Percentiles rank a stretch among this genome's conserved stretches.
Evolutionary conservation across 2,113 vertebrate species (phyloP).

Genomic region (Condylura cristata): DNA sequence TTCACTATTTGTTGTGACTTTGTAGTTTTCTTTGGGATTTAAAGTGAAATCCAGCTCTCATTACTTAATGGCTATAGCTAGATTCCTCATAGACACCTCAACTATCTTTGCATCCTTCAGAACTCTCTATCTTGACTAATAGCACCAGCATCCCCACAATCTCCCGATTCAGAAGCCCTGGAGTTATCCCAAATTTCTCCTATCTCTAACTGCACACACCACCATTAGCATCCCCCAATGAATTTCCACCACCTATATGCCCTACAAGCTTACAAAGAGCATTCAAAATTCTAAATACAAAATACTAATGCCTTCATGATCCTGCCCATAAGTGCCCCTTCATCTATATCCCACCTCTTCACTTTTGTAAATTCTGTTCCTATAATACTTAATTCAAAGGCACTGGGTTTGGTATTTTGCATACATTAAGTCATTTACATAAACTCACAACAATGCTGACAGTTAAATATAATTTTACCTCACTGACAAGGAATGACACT

Average conservation of each 20-base stretch:
- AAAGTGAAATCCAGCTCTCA: not conserved
- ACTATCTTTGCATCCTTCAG: not conserved
- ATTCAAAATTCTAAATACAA: constrained; percentile 25
- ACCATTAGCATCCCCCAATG: not conserved
- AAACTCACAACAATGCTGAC: not conserved
- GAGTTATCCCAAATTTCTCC: not conserved
- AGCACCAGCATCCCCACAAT: not conserved
- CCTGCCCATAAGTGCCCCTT: not conserved
- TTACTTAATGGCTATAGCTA: not conserved
- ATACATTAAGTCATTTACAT: not conserved
- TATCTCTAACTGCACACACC: not conserved
- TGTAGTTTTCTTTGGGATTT: no score
- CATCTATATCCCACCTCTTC: not conserved
- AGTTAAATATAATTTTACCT: constrained; percentile 6
- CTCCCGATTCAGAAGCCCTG: not conserved
- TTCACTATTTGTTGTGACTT: no score
- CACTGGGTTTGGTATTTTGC: not conserved
- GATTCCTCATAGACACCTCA: not conserved
- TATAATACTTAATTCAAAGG: not conserved
- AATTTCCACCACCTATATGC: not conserved
- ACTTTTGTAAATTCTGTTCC: not conserved
- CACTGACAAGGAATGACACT: not conserved
- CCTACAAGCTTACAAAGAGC: not conserved
- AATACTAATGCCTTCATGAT: not conserved
- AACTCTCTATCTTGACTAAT: not conserved